Evolutionary conservation across 2,797 vertebrate species (phyloP), one percentile per base, ranked within the genome.

Genomic region (Eurystomus glaucurus): DNA sequence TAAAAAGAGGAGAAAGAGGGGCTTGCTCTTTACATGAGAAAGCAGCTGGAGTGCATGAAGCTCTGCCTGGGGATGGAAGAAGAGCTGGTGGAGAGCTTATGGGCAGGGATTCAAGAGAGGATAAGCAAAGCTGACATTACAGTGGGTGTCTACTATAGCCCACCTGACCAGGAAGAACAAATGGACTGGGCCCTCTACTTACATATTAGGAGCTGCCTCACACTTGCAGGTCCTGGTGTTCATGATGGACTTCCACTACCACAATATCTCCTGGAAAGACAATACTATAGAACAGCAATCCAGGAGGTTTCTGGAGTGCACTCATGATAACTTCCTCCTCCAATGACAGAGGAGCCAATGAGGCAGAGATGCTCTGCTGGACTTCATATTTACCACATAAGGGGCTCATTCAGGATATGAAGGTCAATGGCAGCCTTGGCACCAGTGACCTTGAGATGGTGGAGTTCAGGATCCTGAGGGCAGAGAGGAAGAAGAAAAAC

Each of bases 341-440:
- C 25, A 57, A 46, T 46, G 61, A 69, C 12, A 45, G 51, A 60
- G 19, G 5, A 72, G 23, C 14, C 77, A 20, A 26, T 0, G 1
- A 85, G 13, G 6, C 11, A 68, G 19, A 58, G 11, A 8, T 58
- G 33, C 23, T 50, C 23, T 23, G 31, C 2, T 14, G n/a, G 22
- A 69, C 33, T 65, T 70, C 20, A 15, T 37, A 69, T 10, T 39
- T 29, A 79, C 9, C 6, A 13, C 17, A 64, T 7, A 12, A 81
- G 25, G 11, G 6, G 4, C 8, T 75, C 35, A 60, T 62, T 13
- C 0, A 0, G 29, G 26, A 68, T 61, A 26, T 31, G 23, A 90
- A 33, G 4, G 41, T 80, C 52, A 61, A 33, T 87, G 35, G 11
- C 61, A 70, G 18, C 10, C 29, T 61, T n/a, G n/a, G 31, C 33